Evolutionary conservation across 2,888 invertebrate genomes (phyloP).

Genomic region (Himalopsyche anomala): DNA sequence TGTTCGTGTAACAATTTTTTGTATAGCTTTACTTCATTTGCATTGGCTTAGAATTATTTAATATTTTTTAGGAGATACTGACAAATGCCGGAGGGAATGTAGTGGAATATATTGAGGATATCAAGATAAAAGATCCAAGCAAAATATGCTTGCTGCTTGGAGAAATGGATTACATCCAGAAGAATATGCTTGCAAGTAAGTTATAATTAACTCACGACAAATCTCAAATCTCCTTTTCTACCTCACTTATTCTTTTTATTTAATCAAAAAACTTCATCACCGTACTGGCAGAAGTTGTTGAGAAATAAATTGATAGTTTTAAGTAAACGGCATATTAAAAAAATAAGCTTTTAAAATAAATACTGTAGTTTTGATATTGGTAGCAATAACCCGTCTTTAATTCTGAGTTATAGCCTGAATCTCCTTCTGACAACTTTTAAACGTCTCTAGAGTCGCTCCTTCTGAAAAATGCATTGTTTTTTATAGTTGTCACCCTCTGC

Average conservation of each 20-base stretch:
- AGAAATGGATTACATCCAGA: constrained; percentile 73
- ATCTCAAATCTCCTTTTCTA: neutral
- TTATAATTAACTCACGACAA: neutral
- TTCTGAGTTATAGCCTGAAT: too few species aligned
- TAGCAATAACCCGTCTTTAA: too few species aligned
- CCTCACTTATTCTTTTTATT: neutral
- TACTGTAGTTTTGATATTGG: too few species aligned
- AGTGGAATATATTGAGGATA: constrained; percentile 54
- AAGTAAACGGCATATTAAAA: too few species aligned
- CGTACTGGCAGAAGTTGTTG: too few species aligned
- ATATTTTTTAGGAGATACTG: constrained; percentile 70
- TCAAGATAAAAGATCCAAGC: constrained; percentile 52
- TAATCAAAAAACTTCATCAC: too few species aligned
- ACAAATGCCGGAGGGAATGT: constrained; percentile 71
- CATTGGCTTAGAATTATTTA: neutral
- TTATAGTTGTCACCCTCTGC: too few species aligned
- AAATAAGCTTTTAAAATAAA: too few species aligned
- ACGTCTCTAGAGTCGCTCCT: too few species aligned
- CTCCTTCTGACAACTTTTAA: too few species aligned
- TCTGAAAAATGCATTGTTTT: too few species aligned
- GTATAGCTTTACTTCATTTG: neutral
- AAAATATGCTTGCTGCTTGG: constrained; percentile 70
- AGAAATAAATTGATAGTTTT: too few species aligned
- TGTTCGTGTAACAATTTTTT: neutral
- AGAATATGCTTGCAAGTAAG: constrained; percentile 73